Percentiles rank a stretch among this genome's conserved stretches.
These are phyloP conservation scores for Hyles euphorbiae DNA, from an alignment of 1,140 invertebrate species.

Conservation along the genomic window DNA sequence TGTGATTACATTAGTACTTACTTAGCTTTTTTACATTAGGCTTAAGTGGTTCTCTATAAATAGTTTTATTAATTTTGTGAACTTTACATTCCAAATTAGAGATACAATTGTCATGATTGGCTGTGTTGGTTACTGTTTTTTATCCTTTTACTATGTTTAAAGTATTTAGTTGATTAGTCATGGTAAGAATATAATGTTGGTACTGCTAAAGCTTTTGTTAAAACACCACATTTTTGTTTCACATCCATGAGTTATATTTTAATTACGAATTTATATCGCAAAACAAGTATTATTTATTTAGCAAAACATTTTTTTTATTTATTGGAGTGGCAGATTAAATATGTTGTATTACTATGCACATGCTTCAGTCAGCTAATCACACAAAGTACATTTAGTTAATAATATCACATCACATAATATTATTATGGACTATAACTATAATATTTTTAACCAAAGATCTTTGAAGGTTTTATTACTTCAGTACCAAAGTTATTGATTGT, in stretches of 20 bases:
- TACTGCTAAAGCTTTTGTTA: too few species aligned
- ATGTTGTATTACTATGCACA: too few species aligned
- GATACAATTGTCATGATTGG: constrained; percentile 27
- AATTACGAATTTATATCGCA: too few species aligned
- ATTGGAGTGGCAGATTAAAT: too few species aligned
- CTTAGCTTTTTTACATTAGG: constrained; percentile 69
- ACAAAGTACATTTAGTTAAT: too few species aligned
- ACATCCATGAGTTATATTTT: too few species aligned
- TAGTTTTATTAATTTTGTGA: constrained; percentile 39
- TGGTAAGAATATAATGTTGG: too few species aligned
- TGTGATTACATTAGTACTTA: constrained; percentile 63
- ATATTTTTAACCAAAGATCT: constrained; percentile 35
- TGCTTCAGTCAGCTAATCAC: too few species aligned
- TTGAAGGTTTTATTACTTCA: constrained; percentile 9
- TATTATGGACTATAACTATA: constrained; percentile 20
- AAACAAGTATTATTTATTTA: too few species aligned
- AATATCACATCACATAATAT: constrained; percentile 16
- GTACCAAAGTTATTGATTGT: constrained; percentile 10
- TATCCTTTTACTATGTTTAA: constrained; percentile 3
- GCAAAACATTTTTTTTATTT: too few species aligned
- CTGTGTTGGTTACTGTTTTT: constrained; percentile 28
- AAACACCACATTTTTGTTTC: too few species aligned
- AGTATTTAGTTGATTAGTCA: background rate
- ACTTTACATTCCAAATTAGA: constrained; percentile 68
- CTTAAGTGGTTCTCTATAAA: constrained; percentile 46